These are phyloP conservation scores for Coptotermes formosanus DNA, from an alignment of 1,140 invertebrate species.

Conservation along the genomic window DNA sequence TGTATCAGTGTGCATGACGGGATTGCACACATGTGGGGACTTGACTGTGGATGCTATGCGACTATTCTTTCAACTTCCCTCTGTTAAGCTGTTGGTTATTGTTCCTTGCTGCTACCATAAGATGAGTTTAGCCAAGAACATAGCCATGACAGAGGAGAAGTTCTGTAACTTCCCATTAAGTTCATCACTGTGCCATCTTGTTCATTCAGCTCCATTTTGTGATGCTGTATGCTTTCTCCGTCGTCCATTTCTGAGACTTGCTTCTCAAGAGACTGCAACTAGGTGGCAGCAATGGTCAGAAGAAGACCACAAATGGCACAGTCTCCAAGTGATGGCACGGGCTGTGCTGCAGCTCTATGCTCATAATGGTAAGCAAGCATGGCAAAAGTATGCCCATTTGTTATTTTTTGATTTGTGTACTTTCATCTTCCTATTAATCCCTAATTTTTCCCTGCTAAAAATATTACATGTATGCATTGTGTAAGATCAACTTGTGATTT, in stretches of 20 bases:
- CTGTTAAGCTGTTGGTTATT: constrained; percentile 61
- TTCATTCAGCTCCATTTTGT: constrained; percentile 33
- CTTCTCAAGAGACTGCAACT: constrained; percentile 55
- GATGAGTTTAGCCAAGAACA: constrained; percentile 45
- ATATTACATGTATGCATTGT: background rate
- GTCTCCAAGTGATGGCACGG: constrained; percentile 58
- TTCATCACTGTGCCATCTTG: constrained; percentile 44
- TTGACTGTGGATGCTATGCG: constrained; percentile 69
- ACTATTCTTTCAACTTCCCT: constrained; percentile 63
- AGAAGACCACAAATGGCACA: constrained; percentile 50
- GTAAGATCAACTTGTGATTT: constrained; percentile 24
- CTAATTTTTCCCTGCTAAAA: background rate
- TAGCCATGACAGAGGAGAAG: constrained; percentile 40
- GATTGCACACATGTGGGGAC: constrained; percentile 83
- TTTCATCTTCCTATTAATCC: background rate
- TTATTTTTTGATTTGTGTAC: background rate
- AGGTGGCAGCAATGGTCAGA: constrained; percentile 49
- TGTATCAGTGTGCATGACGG: constrained; percentile 56
- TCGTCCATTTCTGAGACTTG: constrained; percentile 64
- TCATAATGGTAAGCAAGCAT: constrained; percentile 50
- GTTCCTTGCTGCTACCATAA: constrained; percentile 89
- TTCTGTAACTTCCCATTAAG: constrained; percentile 67
- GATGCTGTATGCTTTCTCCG: constrained; percentile 49
- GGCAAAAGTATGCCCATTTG: background rate
- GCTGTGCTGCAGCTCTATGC: constrained; percentile 59